A percentile compares a stretch with the other conserved stretches of the same genome.
phyloP scores from a whole-genome alignment of 2,797 vertebrate species.

The Sarcophilus harrisii region DNA sequence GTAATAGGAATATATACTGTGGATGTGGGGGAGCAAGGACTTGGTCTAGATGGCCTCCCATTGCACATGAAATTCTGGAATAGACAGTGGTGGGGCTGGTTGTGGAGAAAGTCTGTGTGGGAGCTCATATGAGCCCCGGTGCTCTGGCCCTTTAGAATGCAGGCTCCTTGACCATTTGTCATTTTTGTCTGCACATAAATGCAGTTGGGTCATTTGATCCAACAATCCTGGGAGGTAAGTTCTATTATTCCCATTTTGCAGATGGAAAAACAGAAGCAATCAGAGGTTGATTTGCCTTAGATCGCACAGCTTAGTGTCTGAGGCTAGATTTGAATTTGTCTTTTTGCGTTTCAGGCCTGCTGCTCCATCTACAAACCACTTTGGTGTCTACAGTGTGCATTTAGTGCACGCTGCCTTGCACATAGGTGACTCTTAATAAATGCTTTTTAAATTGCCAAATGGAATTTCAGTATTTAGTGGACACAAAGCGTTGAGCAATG shows the following conservation, averaged over 20 bases:
- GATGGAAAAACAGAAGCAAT: background rate
- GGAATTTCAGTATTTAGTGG: background rate
- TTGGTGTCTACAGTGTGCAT: background rate
- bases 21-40: background rate
- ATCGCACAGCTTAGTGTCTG: background rate
- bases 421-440: background rate
- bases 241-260: background rate
- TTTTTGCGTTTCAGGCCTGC: background rate
- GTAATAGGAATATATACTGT: background rate
- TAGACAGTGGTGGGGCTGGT: background rate
- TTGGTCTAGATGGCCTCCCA: background rate
- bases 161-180: background rate
- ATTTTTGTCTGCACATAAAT: background rate
- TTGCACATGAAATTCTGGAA: background rate
- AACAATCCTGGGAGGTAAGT: background rate
- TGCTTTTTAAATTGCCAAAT: background rate
- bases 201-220: background rate
- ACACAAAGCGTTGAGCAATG: background rate
- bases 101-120: background rate
- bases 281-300: background rate
- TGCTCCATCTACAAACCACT: background rate
- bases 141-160: background rate
- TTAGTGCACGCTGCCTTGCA: background rate
- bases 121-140: background rate
- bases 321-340: background rate